Conservation (phyloP, 2,797 vertebrate genomes). For the Philypnodon macrostomus region DNA sequence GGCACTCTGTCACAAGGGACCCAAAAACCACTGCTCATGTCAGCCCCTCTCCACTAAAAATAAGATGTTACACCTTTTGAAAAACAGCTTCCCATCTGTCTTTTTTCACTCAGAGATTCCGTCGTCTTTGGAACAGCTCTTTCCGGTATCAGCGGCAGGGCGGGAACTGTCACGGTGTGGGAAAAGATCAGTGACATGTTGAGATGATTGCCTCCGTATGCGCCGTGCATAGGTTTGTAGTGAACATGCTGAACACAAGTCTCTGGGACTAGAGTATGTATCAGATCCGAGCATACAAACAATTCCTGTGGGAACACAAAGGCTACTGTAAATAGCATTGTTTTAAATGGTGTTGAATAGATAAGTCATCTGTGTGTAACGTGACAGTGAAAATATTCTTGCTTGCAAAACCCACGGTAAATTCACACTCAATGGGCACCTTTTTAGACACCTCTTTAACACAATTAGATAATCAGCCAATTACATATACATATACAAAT, state of each 20-base stretch:
- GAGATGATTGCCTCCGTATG: constrained; percentile 40
- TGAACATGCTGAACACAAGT: background rate
- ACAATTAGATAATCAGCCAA: no score
- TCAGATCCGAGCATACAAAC: constrained; percentile 41
- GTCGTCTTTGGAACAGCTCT: constrained; percentile 40
- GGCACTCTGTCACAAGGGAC: constrained; percentile 59
- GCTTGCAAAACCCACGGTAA: no score
- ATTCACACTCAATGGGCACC: no score
- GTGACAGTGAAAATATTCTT: no score
- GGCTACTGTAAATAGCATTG: no score
- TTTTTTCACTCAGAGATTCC: constrained; percentile 44
- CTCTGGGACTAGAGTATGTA: no score
- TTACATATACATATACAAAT: no score
- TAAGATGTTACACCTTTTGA: constrained; percentile 62
- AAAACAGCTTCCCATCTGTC: constrained; percentile 46
- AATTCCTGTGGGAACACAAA: no score
- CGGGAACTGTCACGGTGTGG: constrained; percentile 38
- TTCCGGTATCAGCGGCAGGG: constrained; percentile 30
- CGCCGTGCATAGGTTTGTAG: background rate
- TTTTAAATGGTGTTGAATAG: no score
- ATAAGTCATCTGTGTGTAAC: no score
- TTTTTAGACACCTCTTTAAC: no score
- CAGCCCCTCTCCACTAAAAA: constrained; percentile 70
- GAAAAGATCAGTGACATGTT: constrained; percentile 26
- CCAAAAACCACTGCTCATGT: constrained; percentile 44